Base-by-base conservation (phyloP, 2,797 vertebrate genomes). In the Eulemur coronatus region DNA sequence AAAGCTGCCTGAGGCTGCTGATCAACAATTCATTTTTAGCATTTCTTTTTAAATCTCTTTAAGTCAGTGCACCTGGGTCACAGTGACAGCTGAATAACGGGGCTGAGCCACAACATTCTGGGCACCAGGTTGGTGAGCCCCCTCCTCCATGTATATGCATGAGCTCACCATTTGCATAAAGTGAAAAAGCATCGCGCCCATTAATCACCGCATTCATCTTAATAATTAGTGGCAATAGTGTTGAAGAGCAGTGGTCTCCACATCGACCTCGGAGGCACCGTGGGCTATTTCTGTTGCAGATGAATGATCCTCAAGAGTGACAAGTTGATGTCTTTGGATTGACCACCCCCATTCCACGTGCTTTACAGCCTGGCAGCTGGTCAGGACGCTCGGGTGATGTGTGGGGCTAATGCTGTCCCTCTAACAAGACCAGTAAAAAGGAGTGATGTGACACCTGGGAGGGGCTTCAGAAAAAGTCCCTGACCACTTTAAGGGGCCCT, bases 141-240 rank as follows among this genome's bases (percentile, higher is more conserved):
- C 95, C 96, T 90, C 93, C 3, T 0, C 93, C 76, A 98, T 97
- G 94, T 94, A 97, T 95, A 89, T 97, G 94, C 63, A 98, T 97
- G 97, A 98, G 97, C 95, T 96, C 59, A 0, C 78, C 96, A 94
- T 98, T 98, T 97, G 95, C 97, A 96, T 97, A 96, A 98, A 97
- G 89, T 86, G 93, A 97, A 98, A 88, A 96, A 97, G 87, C 80
- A 89, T 84, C 17, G 33, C 86, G 95, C 50, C 95, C 97, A 97
- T 98, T 97, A 98, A 96, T 96, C 98, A 97, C 98, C 41, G 95
- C 94, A 98, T 98, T 98, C 30, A n/a, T 98, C 97, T 97, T 95
- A 96, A 98, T 97, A 97, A 98, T 97, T 95, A 98, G 97, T 96
- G 97, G 96, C 97, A 97, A 97, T 97, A 98, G 95, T 13, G 50